Evolutionary conservation across 2,888 invertebrate species (phyloP).

Genomic region (Cryptosula pallasiana): DNA sequence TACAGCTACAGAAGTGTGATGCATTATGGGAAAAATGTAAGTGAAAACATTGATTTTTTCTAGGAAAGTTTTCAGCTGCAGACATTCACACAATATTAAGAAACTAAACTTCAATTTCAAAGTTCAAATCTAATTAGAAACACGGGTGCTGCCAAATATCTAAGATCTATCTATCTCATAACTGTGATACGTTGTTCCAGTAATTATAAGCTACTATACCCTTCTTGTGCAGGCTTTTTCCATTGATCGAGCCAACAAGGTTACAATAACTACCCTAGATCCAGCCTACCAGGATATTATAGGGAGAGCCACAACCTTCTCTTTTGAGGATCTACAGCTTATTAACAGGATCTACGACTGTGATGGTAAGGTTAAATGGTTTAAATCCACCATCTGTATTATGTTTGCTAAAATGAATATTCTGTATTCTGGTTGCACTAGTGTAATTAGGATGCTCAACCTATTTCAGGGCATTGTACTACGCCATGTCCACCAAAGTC

Average conservation of each 20-base stretch:
- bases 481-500: background rate
- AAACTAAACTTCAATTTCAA: too few species aligned
- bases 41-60: too few species aligned
- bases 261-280: slow-evolving; percentile 7
- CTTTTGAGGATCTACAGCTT: slow-evolving; percentile 5
- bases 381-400: too few species aligned
- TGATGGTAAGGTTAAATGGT: slow-evolving; percentile 22
- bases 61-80: too few species aligned
- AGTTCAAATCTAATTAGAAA: too few species aligned
- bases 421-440: too few species aligned
- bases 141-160: too few species aligned
- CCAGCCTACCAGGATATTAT: slow-evolving; percentile 7
- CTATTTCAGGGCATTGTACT: background rate
- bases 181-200: too few species aligned
- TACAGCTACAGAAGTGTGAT: slow-evolving; percentile 17
- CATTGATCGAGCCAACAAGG: background rate
- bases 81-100: too few species aligned
- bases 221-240: slow-evolving; percentile 4
- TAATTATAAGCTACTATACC: background rate
- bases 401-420: too few species aligned
- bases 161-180: too few species aligned
- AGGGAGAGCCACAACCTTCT: slow-evolving; percentile 1
- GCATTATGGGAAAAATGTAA: background rate
- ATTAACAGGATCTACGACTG: background rate
- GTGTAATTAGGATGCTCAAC: too few species aligned